Conservation (phyloP, 2,113 vertebrate species). For the Hippocampus mohnikei region DNA sequence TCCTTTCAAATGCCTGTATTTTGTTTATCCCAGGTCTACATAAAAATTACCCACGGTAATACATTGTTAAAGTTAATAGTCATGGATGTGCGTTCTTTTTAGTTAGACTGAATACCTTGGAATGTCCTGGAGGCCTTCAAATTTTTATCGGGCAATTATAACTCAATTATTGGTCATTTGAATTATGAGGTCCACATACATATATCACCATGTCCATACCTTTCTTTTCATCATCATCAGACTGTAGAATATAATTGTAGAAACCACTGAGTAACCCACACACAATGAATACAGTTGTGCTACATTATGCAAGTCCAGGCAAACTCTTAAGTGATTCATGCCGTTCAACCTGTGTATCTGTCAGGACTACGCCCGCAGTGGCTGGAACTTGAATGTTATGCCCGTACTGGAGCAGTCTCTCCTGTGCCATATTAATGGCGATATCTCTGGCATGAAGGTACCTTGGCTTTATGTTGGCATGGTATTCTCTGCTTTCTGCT, state of each 20-base stretch:
- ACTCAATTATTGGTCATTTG: background rate
- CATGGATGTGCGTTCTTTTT: background rate
- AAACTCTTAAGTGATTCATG: background rate
- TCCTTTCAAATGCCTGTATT: background rate
- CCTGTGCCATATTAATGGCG: slow-evolving; percentile 93
- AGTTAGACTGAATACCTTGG: background rate
- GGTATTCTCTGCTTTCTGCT: slow-evolving; percentile 97
- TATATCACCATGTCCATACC: too few relatives aligned
- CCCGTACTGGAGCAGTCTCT: slow-evolving; percentile 92
- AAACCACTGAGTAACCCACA: background rate
- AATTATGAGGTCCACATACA: too few relatives aligned
- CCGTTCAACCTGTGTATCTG: background rate
- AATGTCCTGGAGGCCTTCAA: background rate
- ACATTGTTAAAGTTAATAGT: too few relatives aligned
- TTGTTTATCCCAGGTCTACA: background rate
- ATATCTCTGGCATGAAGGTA: slow-evolving; percentile 98
- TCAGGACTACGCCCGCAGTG: slow-evolving; percentile 85
- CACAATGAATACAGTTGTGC: background rate
- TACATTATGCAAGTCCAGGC: background rate
- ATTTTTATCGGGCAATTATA: background rate
- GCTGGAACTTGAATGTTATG: slow-evolving; percentile 97
- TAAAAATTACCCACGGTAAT: background rate
- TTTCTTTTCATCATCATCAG: background rate
- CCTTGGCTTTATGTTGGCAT: slow-evolving; percentile 98
- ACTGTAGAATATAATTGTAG: background rate